A percentile compares a stretch with the other conserved stretches of the same genome.
phyloP scores from a whole-genome alignment of 2,888 invertebrate genomes.

The Rhagonycha fulva region DNA sequence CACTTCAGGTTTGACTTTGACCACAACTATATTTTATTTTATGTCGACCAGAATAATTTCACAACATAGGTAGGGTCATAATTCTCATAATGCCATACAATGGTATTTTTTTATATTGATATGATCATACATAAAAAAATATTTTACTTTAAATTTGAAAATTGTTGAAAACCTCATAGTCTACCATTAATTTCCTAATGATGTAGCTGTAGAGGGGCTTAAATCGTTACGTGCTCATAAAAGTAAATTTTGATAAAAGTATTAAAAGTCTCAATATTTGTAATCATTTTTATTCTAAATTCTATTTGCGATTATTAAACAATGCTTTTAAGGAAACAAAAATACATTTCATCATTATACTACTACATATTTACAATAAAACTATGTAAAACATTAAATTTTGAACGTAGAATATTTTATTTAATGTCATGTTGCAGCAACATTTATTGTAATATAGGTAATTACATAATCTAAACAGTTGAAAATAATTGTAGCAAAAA shows the following conservation, averaged over 20 bases:
- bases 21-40: too few species aligned
- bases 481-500: conserved; percentile 15
- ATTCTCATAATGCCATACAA: too few species aligned
- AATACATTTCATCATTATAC: conserved; percentile 46
- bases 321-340: conserved; percentile 44
- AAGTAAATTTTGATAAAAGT: too few species aligned
- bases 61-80: too few species aligned
- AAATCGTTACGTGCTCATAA: too few species aligned
- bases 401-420: conserved; percentile 42
- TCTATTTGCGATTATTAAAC: conserved; percentile 39
- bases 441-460: conserved; percentile 33
- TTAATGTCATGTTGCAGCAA: conserved; percentile 40
- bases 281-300: conserved; percentile 39
- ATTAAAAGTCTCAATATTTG: conserved; percentile 11
- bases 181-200: too few species aligned
- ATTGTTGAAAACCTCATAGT: too few species aligned
- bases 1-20: too few species aligned
- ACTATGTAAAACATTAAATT: conserved; percentile 46
- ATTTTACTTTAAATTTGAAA: not conserved
- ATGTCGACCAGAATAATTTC: too few species aligned
- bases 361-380: conserved; percentile 48
- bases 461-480: conserved; percentile 34
- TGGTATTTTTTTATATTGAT: too few species aligned
- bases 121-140: not conserved
- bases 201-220: too few species aligned